These are phyloP conservation scores for Atherinomorus stipes DNA, from an alignment of 2,113 vertebrate species.

Conservation along the genomic window DNA sequence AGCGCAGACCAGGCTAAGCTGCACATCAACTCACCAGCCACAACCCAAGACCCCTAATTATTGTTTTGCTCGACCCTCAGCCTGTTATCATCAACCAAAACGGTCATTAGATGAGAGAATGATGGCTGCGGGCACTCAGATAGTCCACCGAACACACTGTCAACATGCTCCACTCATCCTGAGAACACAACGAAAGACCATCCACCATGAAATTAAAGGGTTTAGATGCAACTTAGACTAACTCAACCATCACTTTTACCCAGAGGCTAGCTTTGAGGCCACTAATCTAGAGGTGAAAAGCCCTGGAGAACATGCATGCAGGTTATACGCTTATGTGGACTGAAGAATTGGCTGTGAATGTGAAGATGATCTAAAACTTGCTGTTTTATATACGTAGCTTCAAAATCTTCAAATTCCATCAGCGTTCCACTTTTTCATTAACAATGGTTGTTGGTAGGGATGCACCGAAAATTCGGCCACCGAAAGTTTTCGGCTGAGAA, in stretches of 20 bases:
- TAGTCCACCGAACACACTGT: slow-evolving; percentile 34
- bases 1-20: slow-evolving; percentile 14
- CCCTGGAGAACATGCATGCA: not conserved
- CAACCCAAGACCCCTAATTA: slow-evolving; percentile 56
- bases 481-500: too few relatives aligned
- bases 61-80: not conserved
- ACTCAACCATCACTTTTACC: slow-evolving; percentile 12
- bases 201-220: slow-evolving; percentile 47
- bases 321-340: too few relatives aligned
- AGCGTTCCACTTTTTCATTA: too few relatives aligned
- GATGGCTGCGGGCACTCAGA: not conserved
- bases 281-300: not conserved
- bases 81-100: slow-evolving; percentile 41
- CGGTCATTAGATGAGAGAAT: slow-evolving; percentile 60
- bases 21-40: slow-evolving; percentile 22
- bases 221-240: slow-evolving; percentile 5
- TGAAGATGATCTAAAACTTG: not conserved
- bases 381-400: not conserved
- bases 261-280: slow-evolving; percentile 27
- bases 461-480: too few relatives aligned
- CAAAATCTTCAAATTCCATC: too few relatives aligned
- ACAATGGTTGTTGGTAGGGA: too few relatives aligned
- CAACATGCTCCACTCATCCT: slow-evolving; percentile 13
- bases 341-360: too few relatives aligned
- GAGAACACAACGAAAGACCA: slow-evolving; percentile 34